These are phyloP conservation scores for Canis aureus DNA, from an alignment of 2,113 vertebrate genomes.

Conservation along the genomic window DNA sequence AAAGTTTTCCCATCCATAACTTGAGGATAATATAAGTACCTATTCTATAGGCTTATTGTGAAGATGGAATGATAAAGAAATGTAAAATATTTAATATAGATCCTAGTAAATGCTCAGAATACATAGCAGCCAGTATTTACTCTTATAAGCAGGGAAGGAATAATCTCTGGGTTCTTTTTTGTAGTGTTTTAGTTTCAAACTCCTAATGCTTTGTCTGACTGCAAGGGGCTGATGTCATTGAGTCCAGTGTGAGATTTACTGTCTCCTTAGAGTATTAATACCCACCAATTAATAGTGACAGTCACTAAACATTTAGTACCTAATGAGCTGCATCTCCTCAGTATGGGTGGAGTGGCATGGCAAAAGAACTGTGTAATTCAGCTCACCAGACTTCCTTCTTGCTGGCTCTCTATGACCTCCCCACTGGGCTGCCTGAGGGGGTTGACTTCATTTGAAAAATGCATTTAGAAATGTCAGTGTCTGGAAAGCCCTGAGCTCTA, in stretches of 20 bases:
- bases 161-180: neutral
- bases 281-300: conserved; percentile 83
- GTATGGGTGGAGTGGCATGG: neutral
- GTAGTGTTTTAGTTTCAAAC: neutral
- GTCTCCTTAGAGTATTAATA: conserved; percentile 87
- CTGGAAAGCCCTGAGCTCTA: neutral
- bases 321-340: conserved; percentile 83
- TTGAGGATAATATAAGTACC: neutral
- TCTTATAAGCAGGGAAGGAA: neutral
- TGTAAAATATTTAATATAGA: neutral
- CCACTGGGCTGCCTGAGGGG: conserved; percentile 39
- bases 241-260: conserved; percentile 79
- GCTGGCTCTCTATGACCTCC: neutral
- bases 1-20: neutral
- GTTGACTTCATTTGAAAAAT: conserved; percentile 42
- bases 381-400: neutral
- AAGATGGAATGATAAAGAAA: neutral
- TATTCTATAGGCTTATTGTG: neutral
- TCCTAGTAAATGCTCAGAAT: neutral
- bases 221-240: conserved; percentile 10
- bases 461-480: neutral
- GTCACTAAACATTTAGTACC: conserved; percentile 87
- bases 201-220: neutral
- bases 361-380: conserved; percentile 15
- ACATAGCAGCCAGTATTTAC: neutral